Evolutionary conservation across 2,888 invertebrate species (phyloP).

Genomic region (Tetheella fluctuosa): DNA sequence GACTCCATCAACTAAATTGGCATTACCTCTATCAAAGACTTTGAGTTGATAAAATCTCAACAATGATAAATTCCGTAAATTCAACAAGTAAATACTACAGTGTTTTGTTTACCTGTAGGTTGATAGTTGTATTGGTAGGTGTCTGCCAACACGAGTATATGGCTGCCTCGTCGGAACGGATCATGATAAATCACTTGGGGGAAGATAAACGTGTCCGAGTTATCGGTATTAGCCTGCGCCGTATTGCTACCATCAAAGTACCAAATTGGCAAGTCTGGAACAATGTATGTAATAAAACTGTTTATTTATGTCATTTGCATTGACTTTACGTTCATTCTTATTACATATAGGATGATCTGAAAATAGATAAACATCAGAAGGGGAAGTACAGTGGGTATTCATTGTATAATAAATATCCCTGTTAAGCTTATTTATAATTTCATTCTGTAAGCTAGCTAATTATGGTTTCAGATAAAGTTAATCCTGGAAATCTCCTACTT

Average conservation of each 20-base stretch:
- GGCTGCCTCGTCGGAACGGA: slow-evolving; percentile 90
- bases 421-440: too few relatives aligned
- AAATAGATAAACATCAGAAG: neutral
- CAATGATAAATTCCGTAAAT: neutral
- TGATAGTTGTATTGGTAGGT: slow-evolving; percentile 87
- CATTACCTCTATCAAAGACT: neutral
- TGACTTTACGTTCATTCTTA: neutral
- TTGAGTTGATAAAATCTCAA: neutral
- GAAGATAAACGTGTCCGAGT: slow-evolving; percentile 89
- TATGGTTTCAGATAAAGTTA: too few relatives aligned
- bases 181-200: slow-evolving; percentile 92
- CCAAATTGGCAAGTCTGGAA: slow-evolving; percentile 88
- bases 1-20: too few relatives aligned
- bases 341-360: neutral
- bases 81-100: slow-evolving; percentile 10
- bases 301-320: slow-evolving; percentile 23
- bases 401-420: too few relatives aligned
- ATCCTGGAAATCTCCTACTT: too few relatives aligned
- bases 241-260: slow-evolving; percentile 91
- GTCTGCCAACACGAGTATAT: slow-evolving; percentile 90
- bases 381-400: neutral
- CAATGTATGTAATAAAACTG: slow-evolving; percentile 28
- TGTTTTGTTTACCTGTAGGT: slow-evolving; percentile 61
- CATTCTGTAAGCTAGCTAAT: too few relatives aligned
- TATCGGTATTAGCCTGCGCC: slow-evolving; percentile 85